These are phyloP conservation scores for Auanema sp. DNA, from an alignment of 2,888 invertebrate species.

Conservation along the genomic window DNA sequence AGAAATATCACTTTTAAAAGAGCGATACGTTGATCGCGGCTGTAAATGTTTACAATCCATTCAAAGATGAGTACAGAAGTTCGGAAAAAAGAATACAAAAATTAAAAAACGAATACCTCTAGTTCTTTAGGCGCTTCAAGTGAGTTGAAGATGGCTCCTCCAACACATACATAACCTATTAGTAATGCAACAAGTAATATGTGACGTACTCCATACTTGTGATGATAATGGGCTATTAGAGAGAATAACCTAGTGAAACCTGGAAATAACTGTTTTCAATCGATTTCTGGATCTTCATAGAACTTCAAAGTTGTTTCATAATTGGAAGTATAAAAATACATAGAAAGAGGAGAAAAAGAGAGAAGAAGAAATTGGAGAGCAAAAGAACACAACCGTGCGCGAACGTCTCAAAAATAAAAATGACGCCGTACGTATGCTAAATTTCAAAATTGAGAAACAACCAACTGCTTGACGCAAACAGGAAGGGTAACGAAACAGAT, in stretches of 20 bases:
- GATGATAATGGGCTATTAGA: constrained; percentile 49
- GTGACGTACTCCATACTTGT: constrained; percentile 51
- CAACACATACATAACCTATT: constrained; percentile 39
- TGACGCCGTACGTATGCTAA: not conserved
- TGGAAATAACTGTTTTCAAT: constrained; percentile 16
- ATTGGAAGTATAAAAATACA: too few species aligned
- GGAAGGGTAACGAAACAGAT: not conserved
- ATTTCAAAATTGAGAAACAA: too few species aligned
- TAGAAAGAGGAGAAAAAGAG: too few species aligned
- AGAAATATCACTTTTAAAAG: not conserved
- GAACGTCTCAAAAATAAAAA: not conserved
- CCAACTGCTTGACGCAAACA: not conserved
- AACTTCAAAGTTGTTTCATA: too few species aligned
- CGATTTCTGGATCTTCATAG: too few species aligned
- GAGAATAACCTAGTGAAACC: constrained; percentile 43
- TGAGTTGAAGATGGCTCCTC: constrained; percentile 46
- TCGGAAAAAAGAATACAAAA: not conserved
- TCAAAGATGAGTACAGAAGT: not conserved
- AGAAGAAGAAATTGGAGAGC: not conserved
- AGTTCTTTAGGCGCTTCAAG: constrained; percentile 43
- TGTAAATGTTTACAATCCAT: not conserved
- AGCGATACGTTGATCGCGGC: not conserved
- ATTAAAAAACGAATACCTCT: constrained; percentile 13
- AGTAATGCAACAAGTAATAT: constrained; percentile 39
- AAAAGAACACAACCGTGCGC: not conserved